Evolutionary conservation across 2,797 vertebrate genomes (phyloP).

Genomic region (Poecilia velifera): DNA sequence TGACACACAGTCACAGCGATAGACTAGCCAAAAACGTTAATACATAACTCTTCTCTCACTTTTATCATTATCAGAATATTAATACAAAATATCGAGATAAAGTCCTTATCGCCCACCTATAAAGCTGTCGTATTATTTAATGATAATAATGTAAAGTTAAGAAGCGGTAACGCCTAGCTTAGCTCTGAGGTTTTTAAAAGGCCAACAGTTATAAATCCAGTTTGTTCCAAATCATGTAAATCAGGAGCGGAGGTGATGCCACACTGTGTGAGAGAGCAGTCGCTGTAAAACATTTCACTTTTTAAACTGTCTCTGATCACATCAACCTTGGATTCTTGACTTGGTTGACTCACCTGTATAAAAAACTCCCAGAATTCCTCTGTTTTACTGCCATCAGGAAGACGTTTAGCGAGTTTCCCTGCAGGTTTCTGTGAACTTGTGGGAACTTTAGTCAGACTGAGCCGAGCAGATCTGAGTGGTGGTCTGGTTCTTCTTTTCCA

Average conservation of each 20-base stretch:
- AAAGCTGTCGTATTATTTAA: not conserved
- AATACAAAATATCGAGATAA: too few species aligned
- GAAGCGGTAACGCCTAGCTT: not conserved
- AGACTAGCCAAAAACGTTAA: too few species aligned
- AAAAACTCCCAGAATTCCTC: not conserved
- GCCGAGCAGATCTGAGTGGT: not conserved
- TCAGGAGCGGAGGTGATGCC: not conserved
- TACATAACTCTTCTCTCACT: too few species aligned
- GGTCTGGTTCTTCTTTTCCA: not conserved
- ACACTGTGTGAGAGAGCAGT: not conserved
- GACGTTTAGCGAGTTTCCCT: not conserved
- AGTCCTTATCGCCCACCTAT: not conserved
- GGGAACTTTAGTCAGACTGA: not conserved
- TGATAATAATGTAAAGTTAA: not conserved
- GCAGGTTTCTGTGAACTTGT: not conserved
- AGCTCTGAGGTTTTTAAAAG: not conserved
- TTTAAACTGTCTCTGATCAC: too few species aligned
- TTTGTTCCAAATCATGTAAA: not conserved
- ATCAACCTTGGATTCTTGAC: too few species aligned
- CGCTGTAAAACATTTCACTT: too few species aligned
- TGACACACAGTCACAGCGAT: too few species aligned
- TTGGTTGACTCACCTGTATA: not conserved
- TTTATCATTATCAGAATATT: too few species aligned
- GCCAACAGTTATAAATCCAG: too few species aligned
- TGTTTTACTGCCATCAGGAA: too few species aligned